Conservation (phyloP, 2,113 vertebrate species). For the Nesoenas mayeri region DNA sequence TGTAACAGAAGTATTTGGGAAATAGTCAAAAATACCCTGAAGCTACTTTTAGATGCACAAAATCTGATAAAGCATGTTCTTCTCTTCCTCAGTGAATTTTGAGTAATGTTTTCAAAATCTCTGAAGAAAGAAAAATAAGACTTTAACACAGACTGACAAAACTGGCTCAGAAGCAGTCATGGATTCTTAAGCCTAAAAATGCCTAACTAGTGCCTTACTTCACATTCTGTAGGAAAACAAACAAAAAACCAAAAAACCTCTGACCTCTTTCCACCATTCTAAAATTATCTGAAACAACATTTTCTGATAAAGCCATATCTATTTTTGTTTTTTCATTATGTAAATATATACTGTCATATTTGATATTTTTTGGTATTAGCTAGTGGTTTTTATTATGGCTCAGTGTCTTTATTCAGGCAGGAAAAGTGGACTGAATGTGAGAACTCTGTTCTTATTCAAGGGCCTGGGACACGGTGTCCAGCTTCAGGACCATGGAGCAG, state of each 20-base stretch:
- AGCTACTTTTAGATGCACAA: neutral
- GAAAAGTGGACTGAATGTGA: neutral
- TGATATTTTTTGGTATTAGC: neutral
- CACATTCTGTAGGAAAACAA: neutral
- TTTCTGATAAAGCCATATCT: neutral
- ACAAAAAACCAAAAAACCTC: neutral
- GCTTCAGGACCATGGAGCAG: neutral
- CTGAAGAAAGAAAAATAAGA: neutral
- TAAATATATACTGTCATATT: neutral
- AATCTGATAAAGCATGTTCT: neutral
- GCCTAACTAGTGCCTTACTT: neutral
- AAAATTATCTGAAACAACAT: neutral
- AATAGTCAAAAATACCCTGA: neutral
- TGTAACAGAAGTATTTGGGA: neutral
- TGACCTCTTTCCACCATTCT: neutral
- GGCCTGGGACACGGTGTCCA: constrained; percentile 18
- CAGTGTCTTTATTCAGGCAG: constrained; percentile 4
- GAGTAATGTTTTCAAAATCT: neutral
- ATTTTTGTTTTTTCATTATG: neutral
- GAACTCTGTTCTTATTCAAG: neutral
- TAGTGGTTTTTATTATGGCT: neutral
- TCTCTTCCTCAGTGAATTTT: neutral
- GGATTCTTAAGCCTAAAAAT: neutral
- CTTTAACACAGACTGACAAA: neutral
- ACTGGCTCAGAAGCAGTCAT: neutral